Percentiles rank a stretch among this genome's conserved stretches.
These are phyloP conservation scores for Festucalex cinctus DNA, from an alignment of 2,113 vertebrate species.

Conservation along the genomic window DNA sequence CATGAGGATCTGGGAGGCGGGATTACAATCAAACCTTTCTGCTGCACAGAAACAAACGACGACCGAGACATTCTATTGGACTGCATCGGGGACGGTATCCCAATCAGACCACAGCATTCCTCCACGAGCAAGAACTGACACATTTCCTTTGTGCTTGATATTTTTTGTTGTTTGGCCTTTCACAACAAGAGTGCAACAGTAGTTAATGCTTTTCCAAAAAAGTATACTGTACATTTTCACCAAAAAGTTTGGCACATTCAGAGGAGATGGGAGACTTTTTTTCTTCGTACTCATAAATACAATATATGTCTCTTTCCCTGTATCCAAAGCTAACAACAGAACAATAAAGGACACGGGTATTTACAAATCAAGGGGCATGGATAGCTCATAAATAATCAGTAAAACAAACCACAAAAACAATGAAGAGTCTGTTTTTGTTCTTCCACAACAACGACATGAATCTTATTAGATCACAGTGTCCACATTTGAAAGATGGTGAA, in stretches of 20 bases:
- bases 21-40: conserved; percentile 60
- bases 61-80: conserved; percentile 63
- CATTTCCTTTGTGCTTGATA: conserved; percentile 76
- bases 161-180: conserved; percentile 70
- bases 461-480: conserved; percentile 34
- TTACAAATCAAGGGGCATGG: conserved; percentile 63
- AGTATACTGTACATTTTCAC: conserved; percentile 72
- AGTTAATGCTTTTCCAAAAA: conserved; percentile 65
- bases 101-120: conserved; percentile 25
- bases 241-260: conserved; percentile 81
- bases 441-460: conserved; percentile 49
- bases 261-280: conserved; percentile 70
- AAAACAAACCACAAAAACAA: conserved; percentile 43
- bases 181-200: conserved; percentile 76
- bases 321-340: conserved; percentile 68
- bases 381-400: conserved; percentile 72
- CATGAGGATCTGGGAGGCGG: neutral
- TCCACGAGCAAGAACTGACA: conserved; percentile 27
- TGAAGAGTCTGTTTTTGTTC: conserved; percentile 51
- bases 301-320: conserved; percentile 74
- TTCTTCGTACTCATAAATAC: conserved; percentile 78
- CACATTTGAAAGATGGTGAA: conserved; percentile 30
- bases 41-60: conserved; percentile 39
- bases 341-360: conserved; percentile 74
- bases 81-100: conserved; percentile 43